Evolutionary conservation across 2,113 vertebrate genomes (phyloP).

Genomic region (Syngnathus scovelli): DNA sequence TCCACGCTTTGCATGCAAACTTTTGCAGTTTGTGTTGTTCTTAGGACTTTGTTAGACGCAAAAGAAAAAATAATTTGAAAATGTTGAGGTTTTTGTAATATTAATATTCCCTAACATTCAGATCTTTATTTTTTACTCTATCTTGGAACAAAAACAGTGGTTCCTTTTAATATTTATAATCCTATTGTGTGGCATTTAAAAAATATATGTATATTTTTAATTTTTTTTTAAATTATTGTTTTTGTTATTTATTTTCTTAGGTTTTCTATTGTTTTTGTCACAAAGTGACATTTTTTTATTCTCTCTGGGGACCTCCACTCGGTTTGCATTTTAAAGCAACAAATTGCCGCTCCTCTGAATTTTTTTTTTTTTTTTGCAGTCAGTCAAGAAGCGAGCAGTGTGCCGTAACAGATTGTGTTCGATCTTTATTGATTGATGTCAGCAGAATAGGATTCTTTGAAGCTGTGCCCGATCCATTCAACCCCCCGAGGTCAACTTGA

Average conservation of each 20-base stretch:
- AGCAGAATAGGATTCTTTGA: constrained; percentile 46
- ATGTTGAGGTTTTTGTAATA: too few species aligned
- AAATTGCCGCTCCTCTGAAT: background rate
- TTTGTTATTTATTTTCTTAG: background rate
- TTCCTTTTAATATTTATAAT: too few species aligned
- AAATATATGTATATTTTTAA: too few species aligned
- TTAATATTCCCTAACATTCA: too few species aligned
- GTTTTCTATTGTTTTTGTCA: background rate
- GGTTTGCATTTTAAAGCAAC: background rate
- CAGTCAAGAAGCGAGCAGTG: background rate
- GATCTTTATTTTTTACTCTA: too few species aligned
- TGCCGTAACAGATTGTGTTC: background rate
- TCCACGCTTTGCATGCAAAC: too few species aligned
- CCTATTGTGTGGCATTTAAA: too few species aligned
- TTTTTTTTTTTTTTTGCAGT: background rate
- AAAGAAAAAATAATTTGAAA: too few species aligned
- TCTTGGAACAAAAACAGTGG: too few species aligned
- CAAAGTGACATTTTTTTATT: background rate
- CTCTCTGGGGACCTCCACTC: background rate
- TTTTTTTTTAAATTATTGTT: too few species aligned
- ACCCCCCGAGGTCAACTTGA: constrained; percentile 44
- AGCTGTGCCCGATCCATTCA: constrained; percentile 60
- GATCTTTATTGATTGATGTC: constrained; percentile 57
- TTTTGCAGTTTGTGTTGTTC: too few species aligned
- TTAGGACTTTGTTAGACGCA: too few species aligned